Base-by-base conservation (phyloP, 2,797 vertebrate species). In the Peromyscus melanophrys region DNA sequence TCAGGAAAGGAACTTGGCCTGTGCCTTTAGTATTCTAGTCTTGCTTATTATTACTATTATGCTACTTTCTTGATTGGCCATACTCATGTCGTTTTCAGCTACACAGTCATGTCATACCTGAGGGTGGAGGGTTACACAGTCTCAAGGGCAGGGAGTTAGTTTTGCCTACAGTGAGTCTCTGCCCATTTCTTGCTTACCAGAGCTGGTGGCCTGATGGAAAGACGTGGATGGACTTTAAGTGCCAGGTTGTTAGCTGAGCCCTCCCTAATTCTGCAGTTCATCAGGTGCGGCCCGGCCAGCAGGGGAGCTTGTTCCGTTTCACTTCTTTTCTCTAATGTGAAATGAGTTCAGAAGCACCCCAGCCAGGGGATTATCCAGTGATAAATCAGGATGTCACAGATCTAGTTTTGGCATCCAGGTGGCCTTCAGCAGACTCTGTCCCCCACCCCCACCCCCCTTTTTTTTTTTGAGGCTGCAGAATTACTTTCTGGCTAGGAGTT, bases 281-380 rank as follows among this genome's bases (percentile, higher is more conserved):
- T 19, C 34, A 59, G 34, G 40, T 34, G 0, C 21, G 9, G 49
- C 49, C 23, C 52, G 4, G 82, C 13, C 57, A 88, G 46, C 31
- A 89, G 40, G 34, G 3, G 3, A 76, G 40, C 67, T 81, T 40
- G 19, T 84, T 82, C 69, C 73, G 19, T 65, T 95, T 34, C 55
- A 31, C 84, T 16, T 69, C 55, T 34, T 95, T 90, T 92, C 67
- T 92, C 77, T 86, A 78, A 71, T 52, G 95, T 90, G 73, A 95
- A 89, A 61, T 67, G 46, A 80, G 49, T n/a, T 87, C 93, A 89
- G 75, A 73, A 69, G 82, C 21, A 6, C 43, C 25, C 40, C 63
- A 85, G 61, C 61, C 29, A 49, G 40, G 29, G 59, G 10, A 31
- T 25, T 85, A 34, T 85, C 61, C 29, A 85, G 29, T 10, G 16